phyloP scores from a whole-genome alignment of 2,888 invertebrate species.

The Orthosia gracilis region DNA sequence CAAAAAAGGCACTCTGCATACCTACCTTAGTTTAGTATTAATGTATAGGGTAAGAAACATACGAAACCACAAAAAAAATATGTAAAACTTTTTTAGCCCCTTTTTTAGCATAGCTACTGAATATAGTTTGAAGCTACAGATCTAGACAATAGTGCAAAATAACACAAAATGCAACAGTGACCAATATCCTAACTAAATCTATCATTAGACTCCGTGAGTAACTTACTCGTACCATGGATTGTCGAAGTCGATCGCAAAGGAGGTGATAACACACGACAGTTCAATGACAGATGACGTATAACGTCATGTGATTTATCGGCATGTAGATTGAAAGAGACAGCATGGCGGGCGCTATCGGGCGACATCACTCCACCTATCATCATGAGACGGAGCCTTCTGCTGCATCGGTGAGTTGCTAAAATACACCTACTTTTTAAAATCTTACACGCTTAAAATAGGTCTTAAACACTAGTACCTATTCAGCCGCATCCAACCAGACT shows the following conservation, averaged over 20 bases:
- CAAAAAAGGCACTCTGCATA: too few relatives aligned
- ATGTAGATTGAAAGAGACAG: constrained; percentile 71
- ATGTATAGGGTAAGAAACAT: too few relatives aligned
- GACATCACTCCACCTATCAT: constrained; percentile 86
- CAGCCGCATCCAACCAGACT: background rate
- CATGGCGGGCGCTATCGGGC: constrained; percentile 85
- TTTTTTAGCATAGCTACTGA: too few relatives aligned
- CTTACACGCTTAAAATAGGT: background rate
- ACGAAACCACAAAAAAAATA: background rate
- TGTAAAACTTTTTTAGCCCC: too few relatives aligned
- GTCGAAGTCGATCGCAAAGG: constrained; percentile 27
- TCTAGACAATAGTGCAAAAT: background rate
- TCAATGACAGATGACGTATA: constrained; percentile 54
- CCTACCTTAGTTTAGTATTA: too few relatives aligned
- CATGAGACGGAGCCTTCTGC: constrained; percentile 83
- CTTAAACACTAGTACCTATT: background rate
- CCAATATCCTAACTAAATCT: background rate
- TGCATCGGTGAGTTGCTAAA: constrained; percentile 75
- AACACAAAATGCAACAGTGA: constrained; percentile 5
- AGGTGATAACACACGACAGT: constrained; percentile 30
- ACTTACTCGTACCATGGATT: constrained; percentile 46
- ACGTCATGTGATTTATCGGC: constrained; percentile 63
- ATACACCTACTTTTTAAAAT: background rate
- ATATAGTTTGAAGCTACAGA: background rate
- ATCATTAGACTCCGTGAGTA: constrained; percentile 18